These are phyloP conservation scores for Steinernema hermaphroditum DNA, from an alignment of 2,888 invertebrate genomes.

Conservation along the genomic window DNA sequence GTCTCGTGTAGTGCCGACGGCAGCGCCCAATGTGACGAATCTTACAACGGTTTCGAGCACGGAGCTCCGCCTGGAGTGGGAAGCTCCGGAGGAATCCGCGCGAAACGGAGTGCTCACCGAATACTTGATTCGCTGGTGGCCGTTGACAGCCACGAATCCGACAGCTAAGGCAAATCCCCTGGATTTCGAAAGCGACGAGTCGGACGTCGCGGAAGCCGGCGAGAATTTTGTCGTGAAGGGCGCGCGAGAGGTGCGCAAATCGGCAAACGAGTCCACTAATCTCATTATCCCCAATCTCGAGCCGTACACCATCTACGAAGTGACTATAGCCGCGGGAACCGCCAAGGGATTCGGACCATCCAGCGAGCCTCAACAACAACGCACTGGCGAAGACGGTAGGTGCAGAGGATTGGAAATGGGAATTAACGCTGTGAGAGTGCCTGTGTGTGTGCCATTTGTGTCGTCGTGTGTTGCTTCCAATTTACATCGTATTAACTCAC, in stretches of 20 bases:
- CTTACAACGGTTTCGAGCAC: conserved; percentile 86
- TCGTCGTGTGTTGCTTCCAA: conserved; percentile 37
- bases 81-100: conserved; percentile 85
- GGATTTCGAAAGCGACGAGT: conserved; percentile 47
- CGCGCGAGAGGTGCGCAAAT: conserved; percentile 27
- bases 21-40: conserved; percentile 90
- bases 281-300: conserved; percentile 42
- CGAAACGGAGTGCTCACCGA: conserved; percentile 75
- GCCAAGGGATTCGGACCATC: conserved; percentile 88
- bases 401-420: conserved; percentile 34
- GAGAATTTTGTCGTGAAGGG: conserved; percentile 21
- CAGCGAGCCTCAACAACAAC: conserved; percentile 86
- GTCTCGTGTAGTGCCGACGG: conserved; percentile 81
- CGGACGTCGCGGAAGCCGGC: conserved; percentile 32
- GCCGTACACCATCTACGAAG: conserved; percentile 81
- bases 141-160: conserved; percentile 16
- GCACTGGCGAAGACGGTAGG: conserved; percentile 99
- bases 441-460: conserved; percentile 35
- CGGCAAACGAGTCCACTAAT: conserved; percentile 37
- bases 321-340: conserved; percentile 91
- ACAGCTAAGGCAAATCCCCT: conserved; percentile 81
- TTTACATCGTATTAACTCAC: conserved; percentile 13
- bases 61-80: conserved; percentile 86
- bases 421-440: conserved; percentile 22
- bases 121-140: conserved; percentile 34